Percentiles rank a stretch among this genome's conserved stretches.
Conservation (phyloP, 2,888 invertebrate genomes). For the Ephialtes manifestator region DNA sequence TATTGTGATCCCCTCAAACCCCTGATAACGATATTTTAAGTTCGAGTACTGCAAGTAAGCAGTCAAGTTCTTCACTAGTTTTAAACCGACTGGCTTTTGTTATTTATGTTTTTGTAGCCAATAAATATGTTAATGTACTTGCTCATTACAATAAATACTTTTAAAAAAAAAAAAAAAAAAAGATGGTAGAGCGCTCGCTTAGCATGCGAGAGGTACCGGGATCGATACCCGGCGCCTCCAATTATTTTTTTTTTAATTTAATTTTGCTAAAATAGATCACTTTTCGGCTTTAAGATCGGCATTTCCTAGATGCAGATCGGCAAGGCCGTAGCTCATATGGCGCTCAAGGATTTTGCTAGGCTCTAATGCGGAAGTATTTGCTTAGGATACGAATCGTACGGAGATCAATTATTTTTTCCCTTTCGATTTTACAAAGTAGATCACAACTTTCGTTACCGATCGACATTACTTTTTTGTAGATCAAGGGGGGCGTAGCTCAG, state of each 20-base stretch:
- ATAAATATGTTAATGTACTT: too few species aligned
- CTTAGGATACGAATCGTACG: conserved; percentile 78
- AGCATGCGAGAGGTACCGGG: conserved; percentile 57
- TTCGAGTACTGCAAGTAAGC: too few species aligned
- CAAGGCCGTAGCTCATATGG: conserved; percentile 78
- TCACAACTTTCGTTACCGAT: conserved; percentile 29
- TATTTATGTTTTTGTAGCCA: too few species aligned
- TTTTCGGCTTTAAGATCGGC: background rate
- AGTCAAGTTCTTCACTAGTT: too few species aligned
- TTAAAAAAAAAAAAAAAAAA: too few species aligned
- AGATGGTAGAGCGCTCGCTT: too few species aligned
- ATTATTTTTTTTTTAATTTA: background rate
- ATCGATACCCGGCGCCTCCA: conserved; percentile 84
- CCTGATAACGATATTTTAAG: too few species aligned
- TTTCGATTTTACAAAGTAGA: conserved; percentile 51
- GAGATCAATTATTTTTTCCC: conserved; percentile 70
- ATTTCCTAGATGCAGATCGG: background rate
- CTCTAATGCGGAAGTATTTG: conserved; percentile 69
- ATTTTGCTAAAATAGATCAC: background rate
- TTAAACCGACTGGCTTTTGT: too few species aligned
- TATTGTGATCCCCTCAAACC: too few species aligned
- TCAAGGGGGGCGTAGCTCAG: conserved; percentile 75
- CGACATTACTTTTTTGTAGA: conserved; percentile 60
- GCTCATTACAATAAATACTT: too few species aligned
- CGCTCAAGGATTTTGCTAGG: conserved; percentile 29